Evolutionary conservation across 1,140 invertebrate species (phyloP), one percentile per base, ranked within the genome.

Genomic region (Drosophila nigrodunni): DNA sequence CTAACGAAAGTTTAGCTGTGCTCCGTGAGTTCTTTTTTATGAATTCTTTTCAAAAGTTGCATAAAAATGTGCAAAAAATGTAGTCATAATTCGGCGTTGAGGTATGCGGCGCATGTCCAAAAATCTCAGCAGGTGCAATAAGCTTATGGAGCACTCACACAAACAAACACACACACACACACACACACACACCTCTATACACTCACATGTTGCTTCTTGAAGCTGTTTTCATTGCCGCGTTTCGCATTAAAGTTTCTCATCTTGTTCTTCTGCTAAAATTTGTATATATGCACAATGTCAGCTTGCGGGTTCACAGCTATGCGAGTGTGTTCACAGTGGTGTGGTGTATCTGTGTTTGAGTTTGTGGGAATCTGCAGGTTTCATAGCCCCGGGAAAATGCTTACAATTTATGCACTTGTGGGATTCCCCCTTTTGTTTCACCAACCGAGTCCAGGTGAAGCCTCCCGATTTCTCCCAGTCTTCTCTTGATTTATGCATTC

Each of bases 331-430:
- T 2, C 25, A 30, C 4, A 30, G 25, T 0, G 25, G 13, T 47
- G 1, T 35, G 9, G 37, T 39, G 8, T 7, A 1, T 34, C 15
- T 37, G 35, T 49, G 35, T 43, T 37, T 50, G 61, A 30, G 35
- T 11, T 21, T 68, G 44, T 11, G 30, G 9, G 47, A 52, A 39
- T 54, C 18, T 60, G 46, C 49, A 41, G 21, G 39, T 8, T 43
- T 82, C 69, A 80, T 82, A 87, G 71, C 80, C 69, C 62, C 47
- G 34, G 52, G 69, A 68, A 82, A 80, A 69, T 65, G 72, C 73
- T 70, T 43, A 61, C 70, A 87, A 87, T 87, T 88, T 87, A 88
- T 87, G 85, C 77, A 87, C 82, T 83, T 80, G 72, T 77, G 82
- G 73, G 73, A 87, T 70, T 86, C 74, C 61, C 68, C 46, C 44